Evolutionary conservation across 1,140 invertebrate genomes (phyloP), one percentile per base, ranked within the genome.

Genomic region (Globodera rostochiensis): DNA sequence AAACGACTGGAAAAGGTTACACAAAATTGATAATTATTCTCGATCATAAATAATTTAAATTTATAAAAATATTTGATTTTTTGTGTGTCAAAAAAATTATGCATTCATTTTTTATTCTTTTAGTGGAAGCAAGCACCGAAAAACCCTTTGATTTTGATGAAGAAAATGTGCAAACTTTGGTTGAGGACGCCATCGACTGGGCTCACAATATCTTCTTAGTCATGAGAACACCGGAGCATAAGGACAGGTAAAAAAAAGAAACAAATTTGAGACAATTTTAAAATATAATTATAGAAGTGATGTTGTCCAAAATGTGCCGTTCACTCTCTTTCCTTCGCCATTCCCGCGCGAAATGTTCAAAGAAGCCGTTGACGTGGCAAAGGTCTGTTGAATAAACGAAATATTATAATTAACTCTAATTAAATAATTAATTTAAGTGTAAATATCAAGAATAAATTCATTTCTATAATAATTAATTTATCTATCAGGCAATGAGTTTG

Each of bases 251-350:
- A 73, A 25, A 19, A 9, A 53, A 4, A 25, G n/a, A 80, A 36
- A 25, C 7, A 53, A 60, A 60, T 15, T 60, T 15, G 15, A 60
- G 5, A 60, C 15, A n/a, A 15, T 15, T 60, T 53, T 36, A 3
- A 9, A 60, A 60, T 19, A 6, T n/a, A 11, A 60, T 25, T 19
- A 19, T 25, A 78, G 60, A 47, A 80, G 76, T 19, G 66, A 83
- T 21, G 25, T 73, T 53, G 88, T 86, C 53, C 88, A 89, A 77
- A 84, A 78, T n/a, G 86, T 84, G 21, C 88, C 88, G 50, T 74
- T 89, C 15, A 84, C 88, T 13, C 84, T 89, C 57, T 82, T 90
- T 49, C 88, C 88, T n/a, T 89, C 88, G 45, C 86, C 88, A 49
- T 89, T 89, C 66, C 88, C 88, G 4, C 53, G 73, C 66, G 69